Base-by-base conservation (phyloP, 2,888 invertebrate genomes). In the Rhingia rostrata region DNA sequence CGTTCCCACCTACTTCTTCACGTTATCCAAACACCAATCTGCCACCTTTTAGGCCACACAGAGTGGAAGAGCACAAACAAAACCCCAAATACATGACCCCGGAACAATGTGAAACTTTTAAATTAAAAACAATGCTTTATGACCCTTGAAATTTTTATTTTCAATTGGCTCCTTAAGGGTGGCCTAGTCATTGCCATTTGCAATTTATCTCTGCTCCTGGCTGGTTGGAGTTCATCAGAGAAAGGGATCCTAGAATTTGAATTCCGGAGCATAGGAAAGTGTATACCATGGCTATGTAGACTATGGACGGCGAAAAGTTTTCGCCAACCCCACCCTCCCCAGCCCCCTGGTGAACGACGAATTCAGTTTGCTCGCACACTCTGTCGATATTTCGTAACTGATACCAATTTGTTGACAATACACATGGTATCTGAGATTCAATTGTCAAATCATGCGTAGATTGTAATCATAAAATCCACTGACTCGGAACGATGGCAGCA, bases 381-480 rank as follows among this genome's bases (percentile, higher is more conserved):
- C 22, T 60, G 79, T 74, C 66, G 84, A 84, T 84, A 84, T 84
- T 80, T 84, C 70, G 80, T 84, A 80, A 80, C 84, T 84, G 84
- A 85, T 86, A 86, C 83, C 80, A 87, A 87, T 87, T 86, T 86
- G 86, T 87, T 87, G 86, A 87, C 86, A 87, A 83, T 87, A 87
- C 87, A 86, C 86, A 86, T 87, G 86, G 86, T 86, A 86, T 87
- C 84, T 77, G 63, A 86, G 84, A 86, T 86, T 87, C 87, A 88
- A 88, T 88, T 88, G 88, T 87, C 87, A 87, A 87, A 87, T 88
- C 87, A 87, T 88, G 88, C 88, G 87, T 87, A 87, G 88, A 88
- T 86, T 87, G 86, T 86, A 87, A 87, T 87, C 87, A 86, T 86
- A 86, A 86, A 87, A 86, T 86, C 86, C 87, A 87, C 78, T 86